A percentile compares a stretch with the other conserved stretches of the same genome.
Evolutionary conservation across 2,888 invertebrate genomes (phyloP).

Genomic region (Caenorhabditis plicata): DNA sequence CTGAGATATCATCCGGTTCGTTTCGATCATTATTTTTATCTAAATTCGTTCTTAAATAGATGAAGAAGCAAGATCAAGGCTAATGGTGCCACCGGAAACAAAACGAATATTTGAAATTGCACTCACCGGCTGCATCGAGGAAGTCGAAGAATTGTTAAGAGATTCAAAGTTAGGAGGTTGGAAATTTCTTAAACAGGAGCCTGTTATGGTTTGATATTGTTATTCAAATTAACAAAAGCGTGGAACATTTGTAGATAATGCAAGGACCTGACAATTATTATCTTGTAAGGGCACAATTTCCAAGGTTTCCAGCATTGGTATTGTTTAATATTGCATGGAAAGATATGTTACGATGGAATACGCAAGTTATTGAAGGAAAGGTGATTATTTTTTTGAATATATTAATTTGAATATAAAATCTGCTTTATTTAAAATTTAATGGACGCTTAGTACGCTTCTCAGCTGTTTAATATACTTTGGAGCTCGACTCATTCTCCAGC

Average conservation of each 20-base stretch:
- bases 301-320: conserved; percentile 27
- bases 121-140: conserved; percentile 17
- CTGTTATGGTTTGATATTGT: conserved; percentile 23
- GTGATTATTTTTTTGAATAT: conserved; percentile 12
- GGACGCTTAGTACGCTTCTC: not conserved
- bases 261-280: conserved; percentile 47
- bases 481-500: too few relatives aligned
- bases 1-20: conserved; percentile 36
- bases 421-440: too few relatives aligned
- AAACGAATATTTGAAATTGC: conserved; percentile 23
- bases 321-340: conserved; percentile 54
- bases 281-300: conserved; percentile 43
- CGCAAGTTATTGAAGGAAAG: conserved; percentile 45
- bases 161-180: conserved; percentile 37
- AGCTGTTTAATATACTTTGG: too few relatives aligned
- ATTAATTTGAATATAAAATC: not conserved
- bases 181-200: conserved; percentile 21
- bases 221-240: too few relatives aligned
- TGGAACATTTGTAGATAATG: too few relatives aligned
- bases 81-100: conserved; percentile 28
- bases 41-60: conserved; percentile 8
- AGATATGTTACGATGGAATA: conserved; percentile 52
- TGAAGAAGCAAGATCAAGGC: conserved; percentile 22
- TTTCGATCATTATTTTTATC: not conserved
- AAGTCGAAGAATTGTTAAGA: conserved; percentile 26